Percentiles rank a stretch among this genome's conserved stretches.
phyloP scores from a whole-genome alignment of 2,113 vertebrate genomes.

The Eurystomus gularis region DNA sequence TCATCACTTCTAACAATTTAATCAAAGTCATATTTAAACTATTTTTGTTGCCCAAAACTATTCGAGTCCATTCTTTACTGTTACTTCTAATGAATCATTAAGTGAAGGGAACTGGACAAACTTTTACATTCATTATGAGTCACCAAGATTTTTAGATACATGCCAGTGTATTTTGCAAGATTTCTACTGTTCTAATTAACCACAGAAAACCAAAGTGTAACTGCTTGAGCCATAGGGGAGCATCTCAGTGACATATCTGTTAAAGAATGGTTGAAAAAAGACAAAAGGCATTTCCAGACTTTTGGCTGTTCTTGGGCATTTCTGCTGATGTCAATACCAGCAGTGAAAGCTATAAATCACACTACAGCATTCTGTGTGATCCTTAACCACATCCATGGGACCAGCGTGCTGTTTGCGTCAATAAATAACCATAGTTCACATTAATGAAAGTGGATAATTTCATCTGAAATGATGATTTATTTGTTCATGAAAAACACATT shows the following conservation, averaged over 20 bases:
- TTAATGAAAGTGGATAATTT: neutral
- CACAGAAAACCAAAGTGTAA: slow-evolving; percentile 24
- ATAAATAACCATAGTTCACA: neutral
- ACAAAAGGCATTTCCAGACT: slow-evolving; percentile 22
- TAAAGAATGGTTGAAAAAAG: slow-evolving; percentile 7
- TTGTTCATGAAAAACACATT: neutral
- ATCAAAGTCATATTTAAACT: slow-evolving; percentile 3
- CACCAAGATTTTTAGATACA: slow-evolving; percentile 5
- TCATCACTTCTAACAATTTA: slow-evolving; percentile 6
- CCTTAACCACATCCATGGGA: neutral
- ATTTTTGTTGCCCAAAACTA: neutral
- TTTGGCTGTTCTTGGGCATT: neutral
- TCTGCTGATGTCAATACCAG: neutral
- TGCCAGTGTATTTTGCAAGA: slow-evolving; percentile 45
- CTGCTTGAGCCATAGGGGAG: neutral
- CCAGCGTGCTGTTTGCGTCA: neutral
- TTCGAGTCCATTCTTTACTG: neutral
- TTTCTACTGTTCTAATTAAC: slow-evolving; percentile 47
- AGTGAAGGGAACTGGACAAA: slow-evolving; percentile 36
- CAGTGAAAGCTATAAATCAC: neutral
- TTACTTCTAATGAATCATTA: slow-evolving; percentile 32
- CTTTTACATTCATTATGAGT: slow-evolving; percentile 19
- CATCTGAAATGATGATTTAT: neutral
- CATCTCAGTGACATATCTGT: neutral
- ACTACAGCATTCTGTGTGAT: neutral